Conservation (phyloP, 1,140 invertebrate species). For the Rhagoletis pomonella region DNA sequence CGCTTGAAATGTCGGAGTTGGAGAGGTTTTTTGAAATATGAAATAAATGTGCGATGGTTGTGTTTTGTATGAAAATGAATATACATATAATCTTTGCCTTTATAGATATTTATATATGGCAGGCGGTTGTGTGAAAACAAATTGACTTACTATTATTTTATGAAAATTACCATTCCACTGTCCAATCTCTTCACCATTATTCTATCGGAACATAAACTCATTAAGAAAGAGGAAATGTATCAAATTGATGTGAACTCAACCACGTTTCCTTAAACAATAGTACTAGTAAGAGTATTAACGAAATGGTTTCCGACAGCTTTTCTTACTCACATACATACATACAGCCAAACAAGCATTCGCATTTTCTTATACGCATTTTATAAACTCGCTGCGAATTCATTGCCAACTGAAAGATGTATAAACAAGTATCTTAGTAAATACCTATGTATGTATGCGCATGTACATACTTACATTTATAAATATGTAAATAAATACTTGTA, state of each 20-base stretch:
- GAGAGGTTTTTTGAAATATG: too few relatives aligned
- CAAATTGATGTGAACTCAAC: neutral
- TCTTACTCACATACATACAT: neutral
- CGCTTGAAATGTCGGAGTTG: too few relatives aligned
- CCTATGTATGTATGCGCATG: neutral
- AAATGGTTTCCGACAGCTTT: conserved; percentile 27
- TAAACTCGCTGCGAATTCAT: neutral
- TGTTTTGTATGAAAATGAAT: too few relatives aligned
- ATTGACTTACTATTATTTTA: too few relatives aligned
- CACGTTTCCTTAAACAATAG: too few relatives aligned
- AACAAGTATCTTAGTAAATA: neutral
- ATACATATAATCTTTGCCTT: too few relatives aligned
- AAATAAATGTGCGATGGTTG: too few relatives aligned
- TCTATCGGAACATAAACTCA: neutral
- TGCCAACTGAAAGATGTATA: neutral
- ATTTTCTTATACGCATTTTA: neutral
- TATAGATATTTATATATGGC: too few relatives aligned
- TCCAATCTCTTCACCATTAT: neutral
- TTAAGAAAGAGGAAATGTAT: neutral
- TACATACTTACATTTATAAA: neutral
- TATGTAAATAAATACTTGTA: too few relatives aligned
- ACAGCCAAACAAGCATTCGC: neutral
- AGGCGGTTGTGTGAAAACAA: too few relatives aligned
- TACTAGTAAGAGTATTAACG: neutral
- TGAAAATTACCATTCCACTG: too few relatives aligned